Evolutionary conservation across 2,888 invertebrate genomes (phyloP), one percentile per base, ranked within the genome.

Genomic region (Protodeltote pygarga): DNA sequence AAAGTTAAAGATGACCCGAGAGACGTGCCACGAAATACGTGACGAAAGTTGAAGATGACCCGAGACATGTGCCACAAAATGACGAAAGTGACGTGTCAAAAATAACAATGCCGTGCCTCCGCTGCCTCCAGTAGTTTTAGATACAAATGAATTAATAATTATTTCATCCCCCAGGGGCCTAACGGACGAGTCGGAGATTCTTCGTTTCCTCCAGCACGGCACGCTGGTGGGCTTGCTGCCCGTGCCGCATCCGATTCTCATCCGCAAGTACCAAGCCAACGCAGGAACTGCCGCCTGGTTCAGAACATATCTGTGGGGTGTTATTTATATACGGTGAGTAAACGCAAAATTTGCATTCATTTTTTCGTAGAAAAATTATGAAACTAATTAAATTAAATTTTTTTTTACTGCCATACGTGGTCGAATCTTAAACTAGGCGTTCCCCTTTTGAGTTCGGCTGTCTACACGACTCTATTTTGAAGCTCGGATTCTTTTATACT

Each of bases 261-360:
- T 99, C 81, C 94, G 99, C 72, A 98, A 99, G 92, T 99, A 99
- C 92, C 99, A 99, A 90, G 98, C 99, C 32, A 99, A 99, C 91
- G 95, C 96, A 21, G 99, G 99, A 53, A 99, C 99, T 0, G 99
- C 99, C 15, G 98, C 98, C 76, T 99, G 99, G 99, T 99, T 99
- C 93, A 93, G 99, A 42, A 99, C 99, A 0, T 99, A 99, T 85
- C 97, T 99, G 95, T 99, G 99, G 99, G 99, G 99, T 35, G 98
- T 99, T 41, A 99, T 99, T 67, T 99, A 99, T 89, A 94, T 99
- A 73, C 95, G 98, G 95, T 97, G 80, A 76, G 75, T 27, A 0
- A 1, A 3, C 5, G 1, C 5, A 15, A 5, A 6, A 10, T 15
- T 9, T 2, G 4, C 11, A 3, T 5, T 3, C 11, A 3, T 4